Conservation (phyloP, 2,797 vertebrate genomes). For the Parauchenoglanis punctatus region DNA sequence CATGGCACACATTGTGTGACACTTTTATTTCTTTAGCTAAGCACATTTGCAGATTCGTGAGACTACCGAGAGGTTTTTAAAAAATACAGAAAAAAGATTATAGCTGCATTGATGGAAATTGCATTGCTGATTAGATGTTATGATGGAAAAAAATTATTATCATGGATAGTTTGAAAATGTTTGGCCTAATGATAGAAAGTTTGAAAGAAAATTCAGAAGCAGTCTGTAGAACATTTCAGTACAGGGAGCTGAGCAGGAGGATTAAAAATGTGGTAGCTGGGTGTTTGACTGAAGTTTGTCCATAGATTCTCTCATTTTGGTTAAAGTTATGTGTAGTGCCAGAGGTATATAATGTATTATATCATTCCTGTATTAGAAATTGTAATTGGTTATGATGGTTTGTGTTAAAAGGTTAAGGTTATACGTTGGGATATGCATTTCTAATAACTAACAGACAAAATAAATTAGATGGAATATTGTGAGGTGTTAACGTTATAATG, state of each 20-base stretch:
- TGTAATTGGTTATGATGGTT: not conserved
- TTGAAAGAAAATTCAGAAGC: not conserved
- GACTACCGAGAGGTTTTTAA: not conserved
- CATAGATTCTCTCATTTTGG: not conserved
- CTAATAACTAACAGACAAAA: not conserved
- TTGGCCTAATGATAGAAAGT: not conserved
- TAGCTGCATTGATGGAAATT: not conserved
- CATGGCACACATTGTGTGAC: not conserved
- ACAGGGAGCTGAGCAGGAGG: not conserved
- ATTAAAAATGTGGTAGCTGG: not conserved
- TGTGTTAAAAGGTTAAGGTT: not conserved
- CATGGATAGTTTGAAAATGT: not conserved
- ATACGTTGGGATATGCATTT: not conserved
- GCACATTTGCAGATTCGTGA: not conserved
- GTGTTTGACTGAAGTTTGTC: not conserved
- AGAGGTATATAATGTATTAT: not conserved
- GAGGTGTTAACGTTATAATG: not conserved
- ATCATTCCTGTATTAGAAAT: not conserved
- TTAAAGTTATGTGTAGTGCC: not conserved
- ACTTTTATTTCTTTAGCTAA: not conserved
- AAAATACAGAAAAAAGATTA: not conserved
- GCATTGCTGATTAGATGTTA: not conserved
- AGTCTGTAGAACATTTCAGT: not conserved
- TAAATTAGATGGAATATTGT: not conserved
- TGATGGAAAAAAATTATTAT: not conserved